Evolutionary conservation across 2,113 vertebrate genomes (phyloP), one percentile per base, ranked within the genome.

Genomic region (Marcusenius ussheri): DNA sequence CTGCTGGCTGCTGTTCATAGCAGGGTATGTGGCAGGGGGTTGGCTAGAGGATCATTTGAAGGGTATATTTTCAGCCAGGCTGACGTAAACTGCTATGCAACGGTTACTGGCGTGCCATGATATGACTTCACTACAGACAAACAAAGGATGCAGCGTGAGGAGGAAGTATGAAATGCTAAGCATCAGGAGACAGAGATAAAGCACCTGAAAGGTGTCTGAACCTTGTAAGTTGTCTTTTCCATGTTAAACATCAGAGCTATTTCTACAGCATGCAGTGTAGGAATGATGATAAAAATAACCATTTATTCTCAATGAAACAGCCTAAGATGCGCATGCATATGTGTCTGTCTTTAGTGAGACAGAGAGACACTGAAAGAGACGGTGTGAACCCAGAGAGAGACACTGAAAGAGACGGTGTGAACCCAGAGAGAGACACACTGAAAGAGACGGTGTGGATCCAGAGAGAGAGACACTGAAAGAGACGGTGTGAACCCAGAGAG

Each of bases 221-320:
- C 46, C 45, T 35, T 45, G 45, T 47, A 77, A 9, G 66, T 27
- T 5, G 3, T 80, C 50, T 77, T 24, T 70, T 31, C 62, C 27
- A 50, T 51, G 49, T 56, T 56, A 87, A 53, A 87, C 50, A 87
- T 56, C 50, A 53, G 85, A 87, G 85, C 85, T 87, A 49, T 53
- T 53, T 51, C 50, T 87, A 35, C 50, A 56, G 27, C 50, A 35
- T 39, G 27, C 50, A 87, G 31, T 31, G 46, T 51, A 31, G 85
- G n/a, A 56, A 56, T 39, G 31, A 53, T 39, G n/a, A 35, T 87
- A 87, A 39, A 87, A 86, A 87, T 87, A 87, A 87, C 85, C 85
- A 87, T 47, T 84, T 49, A 49, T 6, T 49, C 10, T 13, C 83
- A 27, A 6, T 85, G n/a, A 85, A 27, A 27, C n/a, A 42, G n/a